phyloP scores from a whole-genome alignment of 2,113 vertebrate species.

The Onychorhynchus coronatus region DNA sequence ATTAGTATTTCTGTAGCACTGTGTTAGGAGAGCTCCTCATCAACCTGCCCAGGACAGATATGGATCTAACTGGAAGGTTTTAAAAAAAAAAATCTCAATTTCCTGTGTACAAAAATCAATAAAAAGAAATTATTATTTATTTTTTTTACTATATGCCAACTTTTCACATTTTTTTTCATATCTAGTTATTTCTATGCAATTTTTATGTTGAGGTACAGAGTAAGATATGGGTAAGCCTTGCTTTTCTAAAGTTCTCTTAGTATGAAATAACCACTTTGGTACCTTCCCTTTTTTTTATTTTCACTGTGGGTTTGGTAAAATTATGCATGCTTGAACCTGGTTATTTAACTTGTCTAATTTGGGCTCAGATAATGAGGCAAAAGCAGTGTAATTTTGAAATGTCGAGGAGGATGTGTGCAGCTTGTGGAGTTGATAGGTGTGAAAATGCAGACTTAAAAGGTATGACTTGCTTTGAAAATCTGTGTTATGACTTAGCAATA shows the following conservation, averaged over 20 bases:
- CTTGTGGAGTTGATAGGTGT: conserved; percentile 27
- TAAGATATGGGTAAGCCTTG: not conserved
- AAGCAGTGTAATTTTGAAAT: not conserved
- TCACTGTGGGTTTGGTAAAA: not conserved
- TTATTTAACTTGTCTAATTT: conserved; percentile 25
- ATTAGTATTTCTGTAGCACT: not conserved
- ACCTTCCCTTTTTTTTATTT: not conserved
- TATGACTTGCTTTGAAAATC: not conserved
- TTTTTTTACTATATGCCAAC: not conserved
- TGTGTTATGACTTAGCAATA: not conserved
- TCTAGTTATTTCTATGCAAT: not conserved
- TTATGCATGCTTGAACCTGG: not conserved
- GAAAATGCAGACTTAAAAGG: conserved; percentile 21
- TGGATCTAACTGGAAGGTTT: not conserved
- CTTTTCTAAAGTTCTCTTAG: not conserved
- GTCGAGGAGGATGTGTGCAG: not conserved
- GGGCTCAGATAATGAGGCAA: not conserved
- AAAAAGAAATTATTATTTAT: not conserved
- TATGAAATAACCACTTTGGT: not conserved
- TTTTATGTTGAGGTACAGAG: not conserved
- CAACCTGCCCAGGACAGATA: not conserved
- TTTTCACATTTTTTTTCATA: not conserved
- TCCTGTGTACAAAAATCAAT: not conserved
- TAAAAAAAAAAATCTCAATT: not conserved
- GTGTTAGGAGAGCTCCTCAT: not conserved